Evolutionary conservation across 1,140 invertebrate genomes (phyloP).

Genomic region (Sycophila sp.): DNA sequence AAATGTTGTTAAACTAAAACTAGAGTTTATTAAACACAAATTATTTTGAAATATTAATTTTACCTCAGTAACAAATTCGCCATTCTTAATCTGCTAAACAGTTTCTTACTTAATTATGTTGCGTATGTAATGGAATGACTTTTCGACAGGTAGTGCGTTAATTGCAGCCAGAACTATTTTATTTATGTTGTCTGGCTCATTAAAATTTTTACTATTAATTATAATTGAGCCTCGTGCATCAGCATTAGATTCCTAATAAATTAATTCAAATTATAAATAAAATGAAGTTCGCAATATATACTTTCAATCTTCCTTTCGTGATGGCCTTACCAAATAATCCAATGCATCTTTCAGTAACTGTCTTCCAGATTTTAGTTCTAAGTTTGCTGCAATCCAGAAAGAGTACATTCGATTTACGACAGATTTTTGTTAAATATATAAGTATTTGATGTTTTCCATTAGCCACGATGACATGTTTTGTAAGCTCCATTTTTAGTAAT

Average conservation of each 20-base stretch:
- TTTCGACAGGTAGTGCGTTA: constrained; percentile 48
- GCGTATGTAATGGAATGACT: constrained; percentile 49
- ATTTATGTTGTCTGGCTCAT: constrained; percentile 51
- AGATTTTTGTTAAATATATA: constrained; percentile 67
- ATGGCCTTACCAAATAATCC: constrained; percentile 76
- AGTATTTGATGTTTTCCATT: constrained; percentile 75
- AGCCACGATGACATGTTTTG: constrained; percentile 79
- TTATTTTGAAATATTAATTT: too few species aligned
- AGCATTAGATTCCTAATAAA: constrained; percentile 67
- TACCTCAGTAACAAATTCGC: constrained; percentile 50
- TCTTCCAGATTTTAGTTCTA: constrained; percentile 77
- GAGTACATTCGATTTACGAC: constrained; percentile 72
- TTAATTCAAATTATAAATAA: constrained; percentile 36
- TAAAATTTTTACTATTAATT: constrained; percentile 48
- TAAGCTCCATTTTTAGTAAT: constrained; percentile 63
- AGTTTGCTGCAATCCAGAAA: constrained; percentile 89
- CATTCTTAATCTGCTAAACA: constrained; percentile 42
- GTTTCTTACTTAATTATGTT: constrained; percentile 54
- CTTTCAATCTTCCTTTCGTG: neutral
- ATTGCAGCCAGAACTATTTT: constrained; percentile 55
- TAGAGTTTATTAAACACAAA: constrained; percentile 16
- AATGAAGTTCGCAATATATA: too few species aligned
- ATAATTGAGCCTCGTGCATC: constrained; percentile 56
- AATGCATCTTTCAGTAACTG: constrained; percentile 81
- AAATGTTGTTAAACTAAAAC: constrained; percentile 24